Evolutionary conservation across 1,140 invertebrate genomes (phyloP).

Genomic region (Pogonus chalceus): DNA sequence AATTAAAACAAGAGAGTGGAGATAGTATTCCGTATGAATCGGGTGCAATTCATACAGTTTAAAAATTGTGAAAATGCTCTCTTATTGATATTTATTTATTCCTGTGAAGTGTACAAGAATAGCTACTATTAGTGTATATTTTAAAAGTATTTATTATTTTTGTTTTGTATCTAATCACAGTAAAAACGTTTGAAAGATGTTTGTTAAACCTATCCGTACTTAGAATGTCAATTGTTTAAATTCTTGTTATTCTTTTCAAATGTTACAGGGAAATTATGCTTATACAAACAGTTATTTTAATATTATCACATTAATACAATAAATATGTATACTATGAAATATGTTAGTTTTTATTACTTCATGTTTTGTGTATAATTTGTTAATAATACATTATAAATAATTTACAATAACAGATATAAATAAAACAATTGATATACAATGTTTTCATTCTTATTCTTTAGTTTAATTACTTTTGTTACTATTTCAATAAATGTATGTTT

Average conservation of each 20-base stretch:
- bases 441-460: too few species aligned
- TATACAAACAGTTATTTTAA: background rate
- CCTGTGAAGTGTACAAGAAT: constrained; percentile 1
- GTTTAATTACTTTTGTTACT: too few species aligned
- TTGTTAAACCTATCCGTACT: background rate
- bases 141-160: background rate
- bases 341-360: background rate
- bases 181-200: background rate
- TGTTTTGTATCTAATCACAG: background rate
- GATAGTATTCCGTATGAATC: constrained; percentile 17
- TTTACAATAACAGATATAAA: too few species aligned
- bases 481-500: too few species aligned
- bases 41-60: constrained; percentile 25
- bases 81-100: background rate
- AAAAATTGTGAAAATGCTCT: constrained; percentile 1
- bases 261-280: constrained; percentile 1
- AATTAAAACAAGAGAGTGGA: constrained; percentile 9
- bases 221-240: background rate
- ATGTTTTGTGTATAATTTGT: background rate
- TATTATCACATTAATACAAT: background rate
- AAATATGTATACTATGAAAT: background rate
- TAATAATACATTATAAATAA: background rate
- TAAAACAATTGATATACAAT: too few species aligned
- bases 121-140: background rate
- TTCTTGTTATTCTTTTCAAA: background rate